These are phyloP conservation scores for Pipa parva DNA, from an alignment of 2,113 vertebrate genomes.

Conservation along the genomic window DNA sequence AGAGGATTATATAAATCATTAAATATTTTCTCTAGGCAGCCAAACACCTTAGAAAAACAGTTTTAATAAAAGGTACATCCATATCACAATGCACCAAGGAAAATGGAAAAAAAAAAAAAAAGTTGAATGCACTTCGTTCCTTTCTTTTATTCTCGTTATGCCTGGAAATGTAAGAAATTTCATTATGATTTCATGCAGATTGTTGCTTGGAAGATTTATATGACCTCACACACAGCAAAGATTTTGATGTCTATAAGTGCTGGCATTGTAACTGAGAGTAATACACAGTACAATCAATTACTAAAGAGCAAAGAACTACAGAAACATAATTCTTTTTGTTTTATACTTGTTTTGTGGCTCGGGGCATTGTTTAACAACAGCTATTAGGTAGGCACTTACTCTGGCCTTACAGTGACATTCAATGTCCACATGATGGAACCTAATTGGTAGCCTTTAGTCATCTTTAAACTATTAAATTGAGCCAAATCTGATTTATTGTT, in stretches of 20 bases:
- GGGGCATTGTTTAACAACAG: conserved; percentile 14
- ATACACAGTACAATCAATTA: conserved; percentile 23
- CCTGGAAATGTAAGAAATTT: neutral
- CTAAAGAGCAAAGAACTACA: neutral
- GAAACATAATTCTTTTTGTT: conserved; percentile 17
- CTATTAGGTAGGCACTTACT: conserved; percentile 4
- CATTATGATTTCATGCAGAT: neutral
- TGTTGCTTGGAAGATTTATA: neutral
- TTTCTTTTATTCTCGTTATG: neutral
- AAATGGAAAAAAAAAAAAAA: no score
- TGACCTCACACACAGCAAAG: neutral
- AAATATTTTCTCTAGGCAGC: conserved; percentile 19
- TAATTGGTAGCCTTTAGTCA: conserved; percentile 40
- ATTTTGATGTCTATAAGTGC: neutral
- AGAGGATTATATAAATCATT: conserved; percentile 21
- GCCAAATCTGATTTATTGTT: conserved; percentile 23
- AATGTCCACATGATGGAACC: conserved; percentile 29
- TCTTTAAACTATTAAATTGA: conserved; percentile 18
- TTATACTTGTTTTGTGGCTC: conserved; percentile 9
- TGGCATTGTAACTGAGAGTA: conserved; percentile 10
- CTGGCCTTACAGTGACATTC: conserved; percentile 20
- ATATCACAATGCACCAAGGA: neutral
- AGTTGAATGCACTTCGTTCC: no score
- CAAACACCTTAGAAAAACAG: conserved; percentile 3
- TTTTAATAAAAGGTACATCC: conserved; percentile 1